These are phyloP conservation scores for Periparus ater DNA, from an alignment of 2,797 vertebrate species.

Conservation along the genomic window DNA sequence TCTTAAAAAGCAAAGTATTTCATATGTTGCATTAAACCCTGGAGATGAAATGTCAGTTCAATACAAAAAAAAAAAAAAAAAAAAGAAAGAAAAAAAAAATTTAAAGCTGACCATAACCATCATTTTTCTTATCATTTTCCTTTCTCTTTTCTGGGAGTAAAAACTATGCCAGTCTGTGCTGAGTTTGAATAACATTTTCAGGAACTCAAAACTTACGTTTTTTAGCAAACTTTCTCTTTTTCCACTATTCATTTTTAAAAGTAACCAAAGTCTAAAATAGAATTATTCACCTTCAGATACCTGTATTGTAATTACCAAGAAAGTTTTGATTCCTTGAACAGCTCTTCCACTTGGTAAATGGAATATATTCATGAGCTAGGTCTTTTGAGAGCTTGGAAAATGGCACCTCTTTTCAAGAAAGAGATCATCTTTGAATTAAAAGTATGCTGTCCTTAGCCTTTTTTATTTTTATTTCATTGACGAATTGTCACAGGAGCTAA, in stretches of 20 bases:
- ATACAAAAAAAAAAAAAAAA: not conserved
- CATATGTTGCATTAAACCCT: not conserved
- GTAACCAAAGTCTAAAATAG: not conserved
- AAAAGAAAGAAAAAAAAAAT: not conserved
- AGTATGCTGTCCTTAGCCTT: not conserved
- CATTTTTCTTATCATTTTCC: not conserved
- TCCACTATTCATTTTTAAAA: not conserved
- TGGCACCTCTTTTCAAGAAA: not conserved
- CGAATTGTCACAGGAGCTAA: conserved; percentile 33
- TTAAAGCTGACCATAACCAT: not conserved
- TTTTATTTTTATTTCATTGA: conserved; percentile 32
- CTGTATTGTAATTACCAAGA: not conserved
- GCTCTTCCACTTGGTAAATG: not conserved
- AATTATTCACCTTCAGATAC: not conserved
- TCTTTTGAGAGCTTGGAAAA: not conserved
- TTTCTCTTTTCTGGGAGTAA: not conserved
- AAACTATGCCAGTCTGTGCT: not conserved
- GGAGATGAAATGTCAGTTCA: not conserved
- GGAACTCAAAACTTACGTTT: not conserved
- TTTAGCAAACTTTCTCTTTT: not conserved
- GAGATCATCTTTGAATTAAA: not conserved
- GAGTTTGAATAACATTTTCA: not conserved
- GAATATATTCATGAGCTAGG: not conserved
- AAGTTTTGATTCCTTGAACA: not conserved
- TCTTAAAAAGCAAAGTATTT: not conserved